Evolutionary conservation across 2,888 invertebrate species (phyloP), one percentile per base, ranked within the genome.

Genomic region (Hyppa rectilinea): DNA sequence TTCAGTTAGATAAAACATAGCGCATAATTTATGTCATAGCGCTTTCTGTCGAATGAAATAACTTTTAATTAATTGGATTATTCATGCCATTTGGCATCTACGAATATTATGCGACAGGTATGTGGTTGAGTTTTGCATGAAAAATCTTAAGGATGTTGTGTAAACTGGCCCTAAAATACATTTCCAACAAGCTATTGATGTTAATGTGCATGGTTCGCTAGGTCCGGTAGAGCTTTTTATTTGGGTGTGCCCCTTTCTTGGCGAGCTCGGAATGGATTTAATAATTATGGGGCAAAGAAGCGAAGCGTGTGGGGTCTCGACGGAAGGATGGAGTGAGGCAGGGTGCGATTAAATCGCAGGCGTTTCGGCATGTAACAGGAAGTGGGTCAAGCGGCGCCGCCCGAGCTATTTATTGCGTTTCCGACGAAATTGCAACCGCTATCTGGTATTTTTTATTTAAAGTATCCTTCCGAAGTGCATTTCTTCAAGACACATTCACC

Each of bases 281-380:
- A 94, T 95, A 94, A 95, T 94, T 94, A 95, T 92, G 91, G 92
- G 89, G 91, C 86, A 93, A 93, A 93, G 93, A 93, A 93, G 91
- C 91, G 90, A 91, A 92, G 91, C 91, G 92, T 93, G 93, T 91
- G 92, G 92, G 92, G 93, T 92, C 91, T 92, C 82, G 88, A 91
- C 91, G 92, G 92, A 92, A 93, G 90, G 91, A 91, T 89, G 92
- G 92, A 92, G 90, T 90, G 92, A 89, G 93, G 94, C 88, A 91
- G 89, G 90, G 92, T 89, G 90, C 93, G 95, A 95, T 96, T 93
- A 93, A 94, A 95, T 95, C 95, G 94, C 92, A 91, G 92, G 91
- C 94, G 94, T 95, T 95, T 95, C 92, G 95, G 95, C 93, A 92
- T 95, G 94, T 94, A 91, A 90, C 93, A 93, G 94, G 94, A 95